phyloP scores from a whole-genome alignment of 2,113 vertebrate species.

The Ciconia maguari region DNA sequence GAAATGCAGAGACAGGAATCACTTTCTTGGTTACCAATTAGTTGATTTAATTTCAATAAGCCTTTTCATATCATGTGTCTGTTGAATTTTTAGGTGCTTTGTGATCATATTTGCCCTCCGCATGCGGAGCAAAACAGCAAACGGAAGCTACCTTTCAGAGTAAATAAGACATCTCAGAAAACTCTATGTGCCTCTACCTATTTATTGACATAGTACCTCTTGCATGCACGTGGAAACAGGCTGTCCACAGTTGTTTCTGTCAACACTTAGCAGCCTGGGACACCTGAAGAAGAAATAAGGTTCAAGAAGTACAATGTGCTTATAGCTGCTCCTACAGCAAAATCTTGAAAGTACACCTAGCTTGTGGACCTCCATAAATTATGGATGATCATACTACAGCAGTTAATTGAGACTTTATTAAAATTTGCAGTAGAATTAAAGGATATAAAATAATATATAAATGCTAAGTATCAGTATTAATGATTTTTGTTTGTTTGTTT shows the following conservation, averaged over 20 bases:
- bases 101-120: neutral
- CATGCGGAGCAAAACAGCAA: neutral
- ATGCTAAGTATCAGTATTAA: neutral
- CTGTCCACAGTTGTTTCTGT: neutral
- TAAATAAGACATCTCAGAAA: neutral
- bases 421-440: neutral
- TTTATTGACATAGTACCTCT: neutral
- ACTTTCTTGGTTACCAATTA: neutral
- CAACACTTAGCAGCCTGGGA: neutral
- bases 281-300: neutral
- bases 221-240: neutral
- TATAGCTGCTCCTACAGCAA: neutral
- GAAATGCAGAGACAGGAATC: neutral
- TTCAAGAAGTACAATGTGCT: neutral
- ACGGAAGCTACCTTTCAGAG: neutral
- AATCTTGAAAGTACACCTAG: neutral
- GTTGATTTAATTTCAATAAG: neutral
- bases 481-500: neutral
- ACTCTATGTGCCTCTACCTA: neutral
- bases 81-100: neutral
- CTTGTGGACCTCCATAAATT: neutral
- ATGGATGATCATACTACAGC: neutral
- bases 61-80: neutral
- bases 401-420: neutral
- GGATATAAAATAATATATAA: neutral